Evolutionary conservation across 2,888 invertebrate species (phyloP), one percentile per base, ranked within the genome.

Genomic region (Halocaridina rubra): DNA sequence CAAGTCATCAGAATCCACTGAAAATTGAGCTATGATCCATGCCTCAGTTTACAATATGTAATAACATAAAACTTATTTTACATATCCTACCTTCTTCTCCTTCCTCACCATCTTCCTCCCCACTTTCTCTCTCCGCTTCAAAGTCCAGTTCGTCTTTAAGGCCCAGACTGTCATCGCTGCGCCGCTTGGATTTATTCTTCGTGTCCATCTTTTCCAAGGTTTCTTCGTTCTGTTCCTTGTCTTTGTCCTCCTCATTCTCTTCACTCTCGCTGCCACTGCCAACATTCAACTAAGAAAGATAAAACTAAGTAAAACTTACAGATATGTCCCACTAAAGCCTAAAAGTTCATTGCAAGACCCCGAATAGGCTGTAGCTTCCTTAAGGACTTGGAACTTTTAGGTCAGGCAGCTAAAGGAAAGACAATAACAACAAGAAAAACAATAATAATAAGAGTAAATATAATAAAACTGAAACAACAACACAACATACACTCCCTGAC

Each of bases 71-170:
- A 59, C 16, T 22, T 1, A 22, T 13, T 7, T 22, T 5, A 59
- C 13, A 16, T 53, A 16, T 16, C 81, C 30, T 46, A 78, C 77
- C 72, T 69, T 81, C 79, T 29, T 82, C 86, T 76, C 67, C 86
- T 13, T 82, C 86, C 57, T 82, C 86, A 3, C 57, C 85, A 29
- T 81, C 79, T 24, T 87, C 87, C 33, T 85, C 87, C n/a, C 85
- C 87, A 64, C 84, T 86, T 57, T 86, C 86, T 13, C 74, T 76
- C 67, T 86, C 84, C 0, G 84, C 84, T 76, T 85, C 87, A 76
- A 86, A 86, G 64, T 86, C 86, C 29, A 86, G 46, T 53, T 86
- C 86, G 32, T 86, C 82, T 71, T 53, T 86, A 39, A 86, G n/a
- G n/a, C 75, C 82, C 3, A 86, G 53, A 10, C 82, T 82, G 10